A percentile compares a stretch with the other conserved stretches of the same genome.
phyloP scores from a whole-genome alignment of 2,797 vertebrate genomes.

The Catamblyrhynchus diadema region DNA sequence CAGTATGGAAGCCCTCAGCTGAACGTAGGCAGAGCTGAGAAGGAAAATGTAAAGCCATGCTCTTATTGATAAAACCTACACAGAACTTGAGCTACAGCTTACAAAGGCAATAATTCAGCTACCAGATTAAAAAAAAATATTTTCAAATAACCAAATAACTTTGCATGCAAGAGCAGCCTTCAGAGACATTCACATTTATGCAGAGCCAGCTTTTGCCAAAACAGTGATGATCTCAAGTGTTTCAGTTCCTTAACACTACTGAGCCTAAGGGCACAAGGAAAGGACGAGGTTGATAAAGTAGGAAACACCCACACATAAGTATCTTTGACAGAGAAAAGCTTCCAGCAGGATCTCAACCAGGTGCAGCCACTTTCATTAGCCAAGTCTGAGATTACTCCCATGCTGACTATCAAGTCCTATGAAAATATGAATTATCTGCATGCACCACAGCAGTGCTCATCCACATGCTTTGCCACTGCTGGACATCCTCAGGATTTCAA shows the following conservation, averaged over 20 bases:
- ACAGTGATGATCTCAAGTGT: background rate
- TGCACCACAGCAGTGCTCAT: background rate
- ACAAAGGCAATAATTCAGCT: background rate
- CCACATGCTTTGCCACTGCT: background rate
- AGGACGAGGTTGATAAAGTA: background rate
- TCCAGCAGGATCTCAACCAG: constrained; percentile 46
- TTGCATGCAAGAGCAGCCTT: background rate
- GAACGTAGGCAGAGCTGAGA: background rate
- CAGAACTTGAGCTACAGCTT: background rate
- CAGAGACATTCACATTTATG: background rate
- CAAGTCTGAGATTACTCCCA: constrained; percentile 40
- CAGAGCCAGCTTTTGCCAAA: background rate
- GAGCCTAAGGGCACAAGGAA: background rate
- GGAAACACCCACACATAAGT: background rate
- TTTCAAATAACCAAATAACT: background rate
- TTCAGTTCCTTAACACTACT: background rate
- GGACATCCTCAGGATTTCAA: background rate
- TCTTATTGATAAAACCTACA: background rate
- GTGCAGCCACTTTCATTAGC: constrained; percentile 49
- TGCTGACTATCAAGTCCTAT: constrained; percentile 1
- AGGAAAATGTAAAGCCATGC: background rate
- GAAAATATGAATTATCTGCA: constrained; percentile 39
- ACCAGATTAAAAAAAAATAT: background rate
- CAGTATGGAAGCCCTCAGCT: background rate
- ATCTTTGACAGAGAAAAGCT: constrained; percentile 28